A percentile compares a stretch with the other conserved stretches of the same genome.
These are phyloP conservation scores for Trichacis sp. DNA, from an alignment of 2,888 invertebrate species.

Conservation along the genomic window DNA sequence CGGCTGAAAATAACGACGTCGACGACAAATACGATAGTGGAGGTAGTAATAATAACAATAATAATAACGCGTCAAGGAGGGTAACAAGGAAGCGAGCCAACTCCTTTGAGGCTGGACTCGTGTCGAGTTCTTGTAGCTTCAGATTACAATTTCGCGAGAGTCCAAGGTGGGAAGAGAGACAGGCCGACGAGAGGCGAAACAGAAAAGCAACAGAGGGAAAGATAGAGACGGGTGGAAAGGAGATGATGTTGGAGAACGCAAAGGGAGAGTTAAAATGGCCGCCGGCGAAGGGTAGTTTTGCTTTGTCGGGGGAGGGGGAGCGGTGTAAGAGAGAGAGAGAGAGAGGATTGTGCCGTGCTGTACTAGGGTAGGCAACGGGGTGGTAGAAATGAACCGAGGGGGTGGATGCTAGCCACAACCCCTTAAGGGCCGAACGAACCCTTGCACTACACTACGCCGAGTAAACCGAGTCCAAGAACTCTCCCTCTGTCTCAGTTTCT, in stretches of 20 bases:
- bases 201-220: conserved; percentile 15
- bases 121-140: conserved; percentile 57
- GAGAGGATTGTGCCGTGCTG: conserved; percentile 34
- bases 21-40: not conserved
- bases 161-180: conserved; percentile 49
- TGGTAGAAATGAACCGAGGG: conserved; percentile 56
- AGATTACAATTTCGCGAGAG: conserved; percentile 66
- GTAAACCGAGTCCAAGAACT: conserved; percentile 61
- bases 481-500: conserved; percentile 44
- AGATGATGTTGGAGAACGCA: conserved; percentile 36
- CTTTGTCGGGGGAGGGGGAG: conserved; percentile 35
- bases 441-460: conserved; percentile 64
- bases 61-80: conserved; percentile 1
- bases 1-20: conserved; percentile 1
- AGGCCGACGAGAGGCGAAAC: conserved; percentile 14
- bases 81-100: conserved; percentile 46
- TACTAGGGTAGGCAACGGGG: conserved; percentile 62
- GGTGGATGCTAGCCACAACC: conserved; percentile 68
- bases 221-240: conserved; percentile 41
- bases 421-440: conserved; percentile 69
- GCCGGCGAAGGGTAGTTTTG: conserved; percentile 68
- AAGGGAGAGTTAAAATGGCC: conserved; percentile 68
- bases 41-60: conserved; percentile 3
- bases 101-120: conserved; percentile 58
- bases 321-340: too few species aligned